phyloP scores from a whole-genome alignment of 2,888 invertebrate genomes.

The Zaprionus obscuricornis region DNA sequence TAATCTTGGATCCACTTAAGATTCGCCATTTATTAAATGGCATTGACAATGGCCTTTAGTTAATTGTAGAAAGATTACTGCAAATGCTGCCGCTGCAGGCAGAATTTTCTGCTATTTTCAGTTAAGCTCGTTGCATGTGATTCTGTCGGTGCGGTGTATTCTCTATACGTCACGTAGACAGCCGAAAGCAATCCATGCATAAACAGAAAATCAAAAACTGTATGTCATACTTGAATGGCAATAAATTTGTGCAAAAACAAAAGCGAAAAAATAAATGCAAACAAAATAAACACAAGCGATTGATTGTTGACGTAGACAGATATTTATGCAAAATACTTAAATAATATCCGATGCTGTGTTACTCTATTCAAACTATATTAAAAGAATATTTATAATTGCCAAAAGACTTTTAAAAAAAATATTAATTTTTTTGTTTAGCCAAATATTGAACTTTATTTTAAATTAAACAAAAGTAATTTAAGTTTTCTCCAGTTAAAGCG shows the following conservation, averaged over 20 bases:
- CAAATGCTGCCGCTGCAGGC: slow-evolving; percentile 17
- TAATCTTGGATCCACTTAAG: slow-evolving; percentile 1
- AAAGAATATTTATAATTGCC: not conserved
- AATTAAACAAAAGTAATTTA: no score
- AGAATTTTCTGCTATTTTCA: slow-evolving; percentile 4
- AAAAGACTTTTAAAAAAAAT: not conserved
- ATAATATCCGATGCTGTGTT: not conserved
- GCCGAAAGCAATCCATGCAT: slow-evolving; percentile 6
- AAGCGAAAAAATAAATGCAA: slow-evolving; percentile 10
- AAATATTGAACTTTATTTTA: no score
- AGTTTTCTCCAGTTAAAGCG: no score
- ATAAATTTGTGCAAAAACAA: slow-evolving; percentile 19
- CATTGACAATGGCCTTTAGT: slow-evolving; percentile 21
- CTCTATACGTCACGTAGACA: slow-evolving; percentile 69
- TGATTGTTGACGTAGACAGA: slow-evolving; percentile 13
- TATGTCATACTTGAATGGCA: slow-evolving; percentile 23
- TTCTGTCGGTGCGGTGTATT: slow-evolving; percentile 49
- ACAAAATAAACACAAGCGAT: slow-evolving; percentile 10
- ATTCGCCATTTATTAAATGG: not conserved
- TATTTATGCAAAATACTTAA: not conserved
- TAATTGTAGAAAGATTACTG: slow-evolving; percentile 19
- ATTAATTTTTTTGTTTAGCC: no score
- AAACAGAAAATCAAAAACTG: slow-evolving; percentile 24
- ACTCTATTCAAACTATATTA: not conserved
- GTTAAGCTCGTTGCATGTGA: slow-evolving; percentile 17